Base-by-base conservation (phyloP, 2,888 invertebrate genomes). In the Ommatoiulus sabulosus region DNA sequence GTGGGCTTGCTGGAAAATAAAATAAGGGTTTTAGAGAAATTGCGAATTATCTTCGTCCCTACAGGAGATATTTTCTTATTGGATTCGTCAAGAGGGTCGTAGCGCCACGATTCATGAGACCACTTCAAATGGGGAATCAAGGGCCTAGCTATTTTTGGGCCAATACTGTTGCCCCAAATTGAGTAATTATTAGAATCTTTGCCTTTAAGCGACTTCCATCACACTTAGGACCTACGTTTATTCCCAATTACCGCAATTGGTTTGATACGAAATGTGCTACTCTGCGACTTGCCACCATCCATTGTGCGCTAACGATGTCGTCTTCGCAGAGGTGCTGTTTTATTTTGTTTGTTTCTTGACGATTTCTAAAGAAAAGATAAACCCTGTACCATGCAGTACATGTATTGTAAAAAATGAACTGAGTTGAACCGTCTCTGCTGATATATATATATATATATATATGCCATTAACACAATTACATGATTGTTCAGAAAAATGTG, bases 1-100 rank as follows among this genome's bases (percentile, higher is more conserved):
- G 7, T 63, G 63, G 72, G 3, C 15, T 57, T 57, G 57, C 57
- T 57, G 7, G 57, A n/a, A 24, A 72, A 72, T 72, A 72, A 72
- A 63, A 63, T n/a, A 20, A n/a, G 72, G 72, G 72, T 72, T 72
- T 72, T 72, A 72, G 24, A 72, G 72, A 72, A 72, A 72, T 24
- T 72, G 72, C 20, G 72, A 24, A 72, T 72, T 72, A 72, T 72
- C 72, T 24, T 6, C 57, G 57, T 57, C 57, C 72, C 24, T 72
- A 2, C 2, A 2, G 72, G 4, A 72, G 72, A 72, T 72, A 72
- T 72, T 72, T 72, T 72, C 72, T 72, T 72, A 72, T 72, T 72
- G 72, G 72, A 72, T 72, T 20, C 72, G 72, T 72, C 72, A 24
- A 8, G 72, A 72, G 72, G n/a, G 72, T n/a, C n/a, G 72, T 72